phyloP scores from a whole-genome alignment of 2,888 invertebrate genomes.

The Keiferia lycopersicella region DNA sequence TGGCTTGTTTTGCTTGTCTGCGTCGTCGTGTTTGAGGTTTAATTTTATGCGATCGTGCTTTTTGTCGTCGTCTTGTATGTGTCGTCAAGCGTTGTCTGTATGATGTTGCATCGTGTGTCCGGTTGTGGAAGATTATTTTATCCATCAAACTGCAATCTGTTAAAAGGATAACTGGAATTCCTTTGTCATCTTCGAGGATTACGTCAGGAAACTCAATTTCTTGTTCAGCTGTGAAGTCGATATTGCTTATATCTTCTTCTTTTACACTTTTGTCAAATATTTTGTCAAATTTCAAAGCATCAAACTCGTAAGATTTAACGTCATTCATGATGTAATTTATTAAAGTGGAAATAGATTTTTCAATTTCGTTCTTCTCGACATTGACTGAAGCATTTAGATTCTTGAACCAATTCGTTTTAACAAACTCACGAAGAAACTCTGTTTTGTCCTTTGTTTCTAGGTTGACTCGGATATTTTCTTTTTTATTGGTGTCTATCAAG shows the following conservation, averaged over 20 bases:
- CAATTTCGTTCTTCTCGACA: conserved; percentile 40
- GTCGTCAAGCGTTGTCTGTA: too few species aligned
- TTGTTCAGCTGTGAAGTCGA: conserved; percentile 45
- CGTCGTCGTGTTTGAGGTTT: too few species aligned
- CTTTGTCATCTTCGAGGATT: conserved; percentile 49
- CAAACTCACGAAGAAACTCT: conserved; percentile 38
- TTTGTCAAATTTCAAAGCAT: conserved; percentile 44
- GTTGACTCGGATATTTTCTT: conserved; percentile 14
- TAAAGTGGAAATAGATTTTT: conserved; percentile 46
- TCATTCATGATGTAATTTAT: conserved; percentile 52
- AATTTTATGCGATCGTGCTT: too few species aligned
- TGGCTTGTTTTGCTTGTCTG: conserved; percentile 35
- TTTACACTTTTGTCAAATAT: conserved; percentile 35
- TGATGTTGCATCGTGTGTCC: conserved; percentile 29
- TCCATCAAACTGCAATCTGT: conserved; percentile 44
- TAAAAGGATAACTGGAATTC: conserved; percentile 50
- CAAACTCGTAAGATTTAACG: conserved; percentile 49
- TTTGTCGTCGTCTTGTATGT: too few species aligned
- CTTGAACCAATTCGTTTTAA: conserved; percentile 41
- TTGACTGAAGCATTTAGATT: conserved; percentile 30
- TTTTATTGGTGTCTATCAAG: background rate
- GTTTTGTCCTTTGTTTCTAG: conserved; percentile 41
- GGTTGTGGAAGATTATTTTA: conserved; percentile 43
- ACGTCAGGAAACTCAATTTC: conserved; percentile 54
- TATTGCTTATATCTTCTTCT: conserved; percentile 41